Percentiles rank a stretch among this genome's conserved stretches.
phyloP scores from a whole-genome alignment of 2,113 vertebrate species.

The Stictonetta naevosa region DNA sequence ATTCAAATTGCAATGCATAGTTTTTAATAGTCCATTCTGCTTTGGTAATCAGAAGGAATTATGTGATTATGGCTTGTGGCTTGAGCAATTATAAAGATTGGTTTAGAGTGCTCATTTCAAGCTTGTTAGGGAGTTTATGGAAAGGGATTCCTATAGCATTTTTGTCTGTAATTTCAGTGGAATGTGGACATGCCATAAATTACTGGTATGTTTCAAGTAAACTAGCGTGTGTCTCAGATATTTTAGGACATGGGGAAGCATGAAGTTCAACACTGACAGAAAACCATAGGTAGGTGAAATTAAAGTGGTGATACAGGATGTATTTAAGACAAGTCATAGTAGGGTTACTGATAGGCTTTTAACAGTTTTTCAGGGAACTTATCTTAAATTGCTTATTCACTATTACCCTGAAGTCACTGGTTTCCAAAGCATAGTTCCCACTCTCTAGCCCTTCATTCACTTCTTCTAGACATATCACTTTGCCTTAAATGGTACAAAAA shows the following conservation, averaged over 20 bases:
- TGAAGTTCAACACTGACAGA: neutral
- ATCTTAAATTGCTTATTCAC: neutral
- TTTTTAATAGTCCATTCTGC: neutral
- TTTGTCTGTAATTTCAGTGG: neutral
- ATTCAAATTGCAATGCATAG: slow-evolving; percentile 13
- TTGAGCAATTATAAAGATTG: neutral
- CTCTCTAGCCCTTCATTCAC: neutral
- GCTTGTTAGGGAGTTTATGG: neutral
- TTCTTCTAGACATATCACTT: neutral
- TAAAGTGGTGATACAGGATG: neutral
- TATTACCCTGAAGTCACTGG: neutral
- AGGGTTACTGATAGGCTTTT: neutral
- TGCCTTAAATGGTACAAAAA: neutral
- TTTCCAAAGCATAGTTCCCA: neutral
- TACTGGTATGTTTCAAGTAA: neutral
- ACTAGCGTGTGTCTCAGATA: accelerated
- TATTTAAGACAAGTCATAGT: neutral
- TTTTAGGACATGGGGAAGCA: neutral
- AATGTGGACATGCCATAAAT: neutral
- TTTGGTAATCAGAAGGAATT: slow-evolving; percentile 14
- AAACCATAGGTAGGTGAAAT: neutral
- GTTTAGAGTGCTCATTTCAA: neutral
- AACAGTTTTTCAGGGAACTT: neutral
- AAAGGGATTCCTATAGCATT: neutral
- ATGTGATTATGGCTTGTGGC: neutral